Evolutionary conservation across 2,113 vertebrate species (phyloP).

Genomic region (Dryoscopus gambensis): DNA sequence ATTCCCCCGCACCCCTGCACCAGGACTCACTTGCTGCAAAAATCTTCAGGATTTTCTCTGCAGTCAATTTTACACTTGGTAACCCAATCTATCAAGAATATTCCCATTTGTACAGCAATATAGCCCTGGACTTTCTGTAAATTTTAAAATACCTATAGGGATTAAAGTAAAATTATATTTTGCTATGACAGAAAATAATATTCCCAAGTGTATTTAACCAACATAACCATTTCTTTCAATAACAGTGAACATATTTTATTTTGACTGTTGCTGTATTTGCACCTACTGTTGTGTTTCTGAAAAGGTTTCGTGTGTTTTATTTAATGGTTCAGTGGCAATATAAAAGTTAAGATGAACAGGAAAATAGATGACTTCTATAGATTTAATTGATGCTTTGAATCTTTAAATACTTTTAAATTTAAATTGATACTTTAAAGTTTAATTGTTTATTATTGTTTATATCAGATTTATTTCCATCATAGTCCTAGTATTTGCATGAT

Average conservation of each 20-base stretch:
- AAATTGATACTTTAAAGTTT: no score
- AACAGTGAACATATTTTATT: background rate
- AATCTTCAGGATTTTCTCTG: slow-evolving; percentile 28
- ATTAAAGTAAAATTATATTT: background rate
- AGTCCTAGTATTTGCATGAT: background rate
- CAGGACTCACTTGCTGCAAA: slow-evolving; percentile 8
- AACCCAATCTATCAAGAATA: slow-evolving; percentile 25
- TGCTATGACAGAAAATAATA: background rate
- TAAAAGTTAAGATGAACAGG: background rate
- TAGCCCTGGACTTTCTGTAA: background rate
- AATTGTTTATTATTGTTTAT: background rate
- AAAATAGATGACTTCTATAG: background rate
- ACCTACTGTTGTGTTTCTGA: background rate
- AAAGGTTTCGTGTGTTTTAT: background rate
- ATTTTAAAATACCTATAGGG: background rate
- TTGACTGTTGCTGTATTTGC: background rate
- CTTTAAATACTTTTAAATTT: no score
- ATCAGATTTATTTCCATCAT: background rate
- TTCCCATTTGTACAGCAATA: background rate
- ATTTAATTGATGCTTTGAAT: background rate
- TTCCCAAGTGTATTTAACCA: background rate
- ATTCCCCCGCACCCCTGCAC: background rate
- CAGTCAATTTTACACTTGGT: slow-evolving; percentile 48
- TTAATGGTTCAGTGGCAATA: background rate
- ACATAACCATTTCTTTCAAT: background rate